A percentile compares a stretch with the other conserved stretches of the same genome.
Evolutionary conservation across 1,140 invertebrate species (phyloP).

Genomic region (Globodera rostochiensis): DNA sequence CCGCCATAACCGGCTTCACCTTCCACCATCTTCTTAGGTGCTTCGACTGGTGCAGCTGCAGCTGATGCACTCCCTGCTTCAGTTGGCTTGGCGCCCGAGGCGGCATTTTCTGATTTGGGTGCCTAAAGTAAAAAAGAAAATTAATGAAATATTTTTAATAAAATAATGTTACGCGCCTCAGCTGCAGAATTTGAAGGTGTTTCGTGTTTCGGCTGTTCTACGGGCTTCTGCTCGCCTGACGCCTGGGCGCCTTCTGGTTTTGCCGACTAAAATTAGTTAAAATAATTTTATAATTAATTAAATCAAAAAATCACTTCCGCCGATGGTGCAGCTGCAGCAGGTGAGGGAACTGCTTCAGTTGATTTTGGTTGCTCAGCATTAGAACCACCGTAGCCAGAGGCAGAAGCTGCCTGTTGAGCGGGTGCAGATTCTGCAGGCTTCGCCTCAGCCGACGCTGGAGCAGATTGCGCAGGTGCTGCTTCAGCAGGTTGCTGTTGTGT

Average conservation of each 20-base stretch:
- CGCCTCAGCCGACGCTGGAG: constrained; percentile 29
- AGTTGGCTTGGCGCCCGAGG: too few species aligned
- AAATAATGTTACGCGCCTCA: too few species aligned
- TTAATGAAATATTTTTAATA: too few species aligned
- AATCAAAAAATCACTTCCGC: background rate
- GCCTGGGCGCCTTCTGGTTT: too few species aligned
- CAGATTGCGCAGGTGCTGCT: constrained; percentile 28
- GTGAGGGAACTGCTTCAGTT: background rate
- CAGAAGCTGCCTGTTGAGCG: constrained; percentile 15
- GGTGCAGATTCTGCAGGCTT: constrained; percentile 24
- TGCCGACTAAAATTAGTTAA: too few species aligned
- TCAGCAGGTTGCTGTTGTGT: constrained; percentile 21
- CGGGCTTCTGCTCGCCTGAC: background rate
- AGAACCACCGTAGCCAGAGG: background rate
- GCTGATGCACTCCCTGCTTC: background rate
- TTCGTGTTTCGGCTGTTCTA: too few species aligned
- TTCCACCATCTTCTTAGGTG: background rate
- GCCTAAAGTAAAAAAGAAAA: too few species aligned
- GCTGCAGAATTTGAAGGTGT: too few species aligned
- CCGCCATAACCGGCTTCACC: background rate
- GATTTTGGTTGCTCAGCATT: background rate
- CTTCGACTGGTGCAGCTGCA: constrained; percentile 7
- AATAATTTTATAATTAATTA: background rate
- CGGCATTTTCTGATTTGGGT: too few species aligned
- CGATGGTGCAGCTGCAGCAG: background rate